Evolutionary conservation across 2,888 invertebrate genomes (phyloP).

Genomic region (Drosophila lacicola): DNA sequence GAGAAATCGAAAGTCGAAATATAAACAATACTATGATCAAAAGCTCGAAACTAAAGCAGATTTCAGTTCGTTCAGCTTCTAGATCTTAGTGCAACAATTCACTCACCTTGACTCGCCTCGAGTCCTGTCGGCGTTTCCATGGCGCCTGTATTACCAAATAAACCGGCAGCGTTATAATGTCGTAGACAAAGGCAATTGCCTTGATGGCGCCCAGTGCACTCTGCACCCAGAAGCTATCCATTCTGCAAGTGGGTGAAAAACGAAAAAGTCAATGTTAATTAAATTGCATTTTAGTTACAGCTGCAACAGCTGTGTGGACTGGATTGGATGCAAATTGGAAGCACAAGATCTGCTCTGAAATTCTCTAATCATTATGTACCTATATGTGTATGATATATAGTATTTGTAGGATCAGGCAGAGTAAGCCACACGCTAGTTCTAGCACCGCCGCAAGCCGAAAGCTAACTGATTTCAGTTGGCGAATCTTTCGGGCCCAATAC

Average conservation of each 20-base stretch:
- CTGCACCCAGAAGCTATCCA: conserved; percentile 89
- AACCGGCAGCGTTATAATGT: conserved; percentile 95
- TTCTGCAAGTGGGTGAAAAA: conserved; percentile 84
- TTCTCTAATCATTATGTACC: neutral
- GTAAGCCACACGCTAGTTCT: conserved; percentile 44
- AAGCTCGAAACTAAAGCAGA: neutral
- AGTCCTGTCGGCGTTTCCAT: conserved; percentile 92
- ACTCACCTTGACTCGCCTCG: conserved; percentile 91
- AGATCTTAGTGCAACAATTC: neutral
- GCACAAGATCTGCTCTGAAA: conserved; percentile 2
- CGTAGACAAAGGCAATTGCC: conserved; percentile 93
- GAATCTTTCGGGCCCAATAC: conserved; percentile 53
- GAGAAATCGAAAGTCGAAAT: neutral
- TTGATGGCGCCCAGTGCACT: conserved; percentile 91
- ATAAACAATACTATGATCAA: neutral
- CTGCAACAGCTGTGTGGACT: neutral
- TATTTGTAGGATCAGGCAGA: conserved; percentile 4
- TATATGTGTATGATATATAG: neutral
- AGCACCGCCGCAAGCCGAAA: conserved; percentile 49
- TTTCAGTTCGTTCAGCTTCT: neutral
- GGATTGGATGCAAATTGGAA: conserved; percentile 1
- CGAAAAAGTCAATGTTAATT: conserved; percentile 11
- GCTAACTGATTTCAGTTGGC: conserved; percentile 66
- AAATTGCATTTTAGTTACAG: conserved; percentile 27
- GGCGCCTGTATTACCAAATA: conserved; percentile 95